Base-by-base conservation (phyloP, 35 echinoderm and acorn worm species). In the Patiria miniata region DNA sequence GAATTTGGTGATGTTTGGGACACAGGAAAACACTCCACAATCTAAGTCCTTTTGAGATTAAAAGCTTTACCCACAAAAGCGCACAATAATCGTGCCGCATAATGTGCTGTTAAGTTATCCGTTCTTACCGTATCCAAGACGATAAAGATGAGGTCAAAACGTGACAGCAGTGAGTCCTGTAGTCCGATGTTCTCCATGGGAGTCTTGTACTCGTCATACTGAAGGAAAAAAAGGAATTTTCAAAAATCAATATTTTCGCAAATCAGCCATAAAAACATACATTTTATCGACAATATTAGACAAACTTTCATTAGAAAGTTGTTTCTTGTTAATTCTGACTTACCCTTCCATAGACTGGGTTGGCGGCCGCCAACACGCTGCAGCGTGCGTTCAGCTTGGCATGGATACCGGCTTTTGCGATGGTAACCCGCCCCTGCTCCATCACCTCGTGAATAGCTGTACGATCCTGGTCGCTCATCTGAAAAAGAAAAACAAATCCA, bases 391-490 rank as follows among this genome's bases (percentile, higher is more conserved):
- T 99, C 61, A 99, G 79, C 76, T 94, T 93, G 36, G 96, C 96
- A 81, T 99, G 96, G 68, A 99, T 99, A 65, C 96, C 96, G 51
- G 96, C 96, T 87, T 99, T 99, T n/a, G 96, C 92, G 36, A 99
- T 99, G 86, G 96, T 99, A 8, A 99, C 96, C 73, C 96, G 96
- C 10, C 96, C 96, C 96, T 99, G 96, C 87, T 99, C 96, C 96
- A 99, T 99, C 0, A 99, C 96, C 86, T 99, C 96, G 77, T 99
- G 96, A 37, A 99, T 99, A 39, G 96, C 96, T 58, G 96, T 99
- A 52, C 96, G 85, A 90, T 99, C 96, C 73, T 99, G 96, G 37
- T 99, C 96, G 29, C 89, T 94, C 96, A 99, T 99, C 96, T 99
- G 34, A 6, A 38, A 17, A 81, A 52, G 47, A 29, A 86, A 19